These are phyloP conservation scores for Pachyrhynchus sulphureomaculatus DNA, from an alignment of 1,140 invertebrate species.

Conservation along the genomic window DNA sequence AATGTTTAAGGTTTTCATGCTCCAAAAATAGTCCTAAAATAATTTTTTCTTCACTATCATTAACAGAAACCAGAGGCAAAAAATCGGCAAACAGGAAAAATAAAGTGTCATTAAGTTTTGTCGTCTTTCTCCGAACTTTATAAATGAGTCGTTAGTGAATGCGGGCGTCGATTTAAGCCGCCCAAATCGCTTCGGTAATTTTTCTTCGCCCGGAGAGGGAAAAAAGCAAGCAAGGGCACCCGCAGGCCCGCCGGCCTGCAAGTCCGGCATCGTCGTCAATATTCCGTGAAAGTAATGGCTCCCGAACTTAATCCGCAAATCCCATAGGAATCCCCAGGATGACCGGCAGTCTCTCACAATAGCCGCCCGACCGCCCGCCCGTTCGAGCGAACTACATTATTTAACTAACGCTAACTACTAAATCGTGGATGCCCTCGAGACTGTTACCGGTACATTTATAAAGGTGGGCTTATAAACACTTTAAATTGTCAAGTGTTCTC, in stretches of 20 bases:
- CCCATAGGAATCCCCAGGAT: constrained; percentile 39
- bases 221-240: constrained; percentile 21
- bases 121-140: constrained; percentile 14
- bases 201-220: constrained; percentile 15
- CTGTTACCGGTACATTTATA: constrained; percentile 14
- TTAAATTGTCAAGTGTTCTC: constrained; percentile 1
- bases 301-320: constrained; percentile 43
- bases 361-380: constrained; percentile 26
- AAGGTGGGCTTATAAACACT: constrained; percentile 6
- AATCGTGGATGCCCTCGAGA: constrained; percentile 36
- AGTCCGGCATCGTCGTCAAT: constrained; percentile 33
- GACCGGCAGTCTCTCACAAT: constrained; percentile 39
- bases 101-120: not conserved
- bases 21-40: too few relatives aligned
- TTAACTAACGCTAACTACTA: constrained; percentile 45
- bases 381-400: constrained; percentile 40
- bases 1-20: too few relatives aligned
- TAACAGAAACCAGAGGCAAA: too few relatives aligned
- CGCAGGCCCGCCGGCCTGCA: constrained; percentile 10
- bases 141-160: constrained; percentile 30
- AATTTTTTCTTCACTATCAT: too few relatives aligned
- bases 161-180: constrained; percentile 21
- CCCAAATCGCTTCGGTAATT: constrained; percentile 28
- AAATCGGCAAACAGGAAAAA: not conserved
- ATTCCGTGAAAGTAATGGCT: constrained; percentile 41